Evolutionary conservation across 2,113 vertebrate species (phyloP).

Genomic region (Tor tambroides): DNA sequence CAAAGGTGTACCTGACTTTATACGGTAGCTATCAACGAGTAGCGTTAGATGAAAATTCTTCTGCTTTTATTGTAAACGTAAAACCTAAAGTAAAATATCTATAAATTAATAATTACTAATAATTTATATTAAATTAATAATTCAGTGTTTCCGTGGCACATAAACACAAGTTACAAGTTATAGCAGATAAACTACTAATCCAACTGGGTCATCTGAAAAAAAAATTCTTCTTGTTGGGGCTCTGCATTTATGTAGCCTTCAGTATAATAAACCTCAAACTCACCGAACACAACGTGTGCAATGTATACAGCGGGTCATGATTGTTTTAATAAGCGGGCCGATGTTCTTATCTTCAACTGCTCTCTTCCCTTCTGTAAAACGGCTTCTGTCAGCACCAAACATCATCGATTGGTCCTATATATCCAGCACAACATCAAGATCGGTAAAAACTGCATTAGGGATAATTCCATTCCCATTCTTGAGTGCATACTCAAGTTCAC

Average conservation of each 20-base stretch:
- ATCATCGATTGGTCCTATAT: slow-evolving; percentile 97
- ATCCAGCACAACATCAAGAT: slow-evolving; percentile 7
- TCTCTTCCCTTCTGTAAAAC: slow-evolving; percentile 91
- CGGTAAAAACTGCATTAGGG: neutral
- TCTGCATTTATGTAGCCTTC: neutral
- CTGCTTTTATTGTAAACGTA: neutral
- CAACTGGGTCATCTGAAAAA: neutral
- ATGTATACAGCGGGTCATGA: slow-evolving; percentile 99
- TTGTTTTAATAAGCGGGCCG: slow-evolving; percentile 95
- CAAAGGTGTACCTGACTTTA: neutral
- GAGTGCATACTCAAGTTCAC: neutral
- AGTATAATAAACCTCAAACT: slow-evolving; percentile 25
- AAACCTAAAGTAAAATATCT: neutral
- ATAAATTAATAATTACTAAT: neutral
- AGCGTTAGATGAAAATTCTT: too few species aligned
- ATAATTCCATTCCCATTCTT: neutral
- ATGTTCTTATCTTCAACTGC: slow-evolving; percentile 99
- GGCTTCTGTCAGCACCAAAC: slow-evolving; percentile 96
- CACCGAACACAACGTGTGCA: slow-evolving; percentile 98
- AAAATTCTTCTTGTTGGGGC: neutral
- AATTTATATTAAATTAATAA: neutral
- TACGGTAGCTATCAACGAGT: too few species aligned
- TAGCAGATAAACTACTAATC: neutral
- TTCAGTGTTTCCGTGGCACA: neutral
- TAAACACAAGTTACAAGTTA: neutral